These are phyloP conservation scores for Leucophenga montana DNA, from an alignment of 2,888 invertebrate genomes.

Conservation along the genomic window DNA sequence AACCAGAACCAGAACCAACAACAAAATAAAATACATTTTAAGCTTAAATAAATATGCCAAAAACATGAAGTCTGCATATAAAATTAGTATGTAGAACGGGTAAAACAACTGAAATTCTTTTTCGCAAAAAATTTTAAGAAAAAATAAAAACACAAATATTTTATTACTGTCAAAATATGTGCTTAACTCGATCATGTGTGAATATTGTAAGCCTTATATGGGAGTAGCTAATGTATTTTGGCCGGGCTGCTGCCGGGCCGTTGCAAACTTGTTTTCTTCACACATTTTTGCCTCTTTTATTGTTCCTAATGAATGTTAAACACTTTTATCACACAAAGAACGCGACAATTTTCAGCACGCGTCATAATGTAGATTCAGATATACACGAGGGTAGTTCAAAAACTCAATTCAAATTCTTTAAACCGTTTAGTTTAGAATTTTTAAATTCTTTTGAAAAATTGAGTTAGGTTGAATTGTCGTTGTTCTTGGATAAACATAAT, in stretches of 20 bases:
- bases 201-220: constrained; percentile 43
- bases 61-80: constrained; percentile 46
- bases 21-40: constrained; percentile 17
- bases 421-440: no score
- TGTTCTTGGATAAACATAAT: no score
- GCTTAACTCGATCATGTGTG: constrained; percentile 27
- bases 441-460: no score
- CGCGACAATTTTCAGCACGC: constrained; percentile 51
- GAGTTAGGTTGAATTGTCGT: no score
- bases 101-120: constrained; percentile 40
- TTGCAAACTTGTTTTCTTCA: constrained; percentile 54
- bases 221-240: not conserved
- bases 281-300: constrained; percentile 48
- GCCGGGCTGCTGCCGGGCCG: constrained; percentile 13
- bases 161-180: constrained; percentile 15
- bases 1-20: not conserved
- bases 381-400: no score
- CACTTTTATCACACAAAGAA: constrained; percentile 58
- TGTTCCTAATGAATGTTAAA: constrained; percentile 67
- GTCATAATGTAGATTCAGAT: constrained; percentile 41
- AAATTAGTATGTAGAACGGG: constrained; percentile 2
- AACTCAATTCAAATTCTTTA: no score
- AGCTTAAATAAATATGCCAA: constrained; percentile 8
- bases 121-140: no score
- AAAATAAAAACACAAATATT: constrained; percentile 37